Base-by-base conservation (phyloP, 2,113 vertebrate species). In the Sardina pilchardus region DNA sequence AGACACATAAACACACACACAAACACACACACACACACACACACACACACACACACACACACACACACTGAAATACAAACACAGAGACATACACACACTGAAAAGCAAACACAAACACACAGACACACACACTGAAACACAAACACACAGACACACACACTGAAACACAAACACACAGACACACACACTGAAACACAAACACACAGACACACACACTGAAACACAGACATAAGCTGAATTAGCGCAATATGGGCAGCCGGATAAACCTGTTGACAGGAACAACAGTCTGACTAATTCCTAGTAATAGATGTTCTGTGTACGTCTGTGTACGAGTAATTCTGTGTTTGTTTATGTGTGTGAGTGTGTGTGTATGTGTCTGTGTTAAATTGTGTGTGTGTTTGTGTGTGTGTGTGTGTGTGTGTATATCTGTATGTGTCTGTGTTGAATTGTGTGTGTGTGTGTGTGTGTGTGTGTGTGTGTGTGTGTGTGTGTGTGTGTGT, bases 71-170 rank as follows among this genome's bases (percentile, higher is more conserved):
- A 85, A 42, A 36, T 30, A 87, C 9, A 88, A 14, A 81, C 92
- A 50, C 48, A 50, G n/a, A n/a, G n/a, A 53, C 50, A 53, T 12
- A 53, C 50, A 53, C 50, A 53, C 50, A 53, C 50, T n/a, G n/a
- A n/a, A n/a, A n/a, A n/a, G n/a, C n/a, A n/a, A n/a, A 53, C 50
- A 53, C 50, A 53, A 12, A 4, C 50, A 53, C 50, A 53, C 50
- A 53, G 2, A 14, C 50, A 53, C 50, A 53, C 4, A 53, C 50
- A 53, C 50, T 6, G 4, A 53, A 93, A 84, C 47, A 43, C 44
- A 86, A 4, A 86, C 21, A 82, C 92, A 43, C 90, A 88, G 0
- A 93, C 1, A 91, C 44, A 53, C 34, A 87, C 93, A 82, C 44
- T 36, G 34, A 86, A 4, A 48, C 47, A 48, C 47, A 63, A 10